Base-by-base conservation (phyloP, 2,888 invertebrate species). In the Lepas anatifera region DNA sequence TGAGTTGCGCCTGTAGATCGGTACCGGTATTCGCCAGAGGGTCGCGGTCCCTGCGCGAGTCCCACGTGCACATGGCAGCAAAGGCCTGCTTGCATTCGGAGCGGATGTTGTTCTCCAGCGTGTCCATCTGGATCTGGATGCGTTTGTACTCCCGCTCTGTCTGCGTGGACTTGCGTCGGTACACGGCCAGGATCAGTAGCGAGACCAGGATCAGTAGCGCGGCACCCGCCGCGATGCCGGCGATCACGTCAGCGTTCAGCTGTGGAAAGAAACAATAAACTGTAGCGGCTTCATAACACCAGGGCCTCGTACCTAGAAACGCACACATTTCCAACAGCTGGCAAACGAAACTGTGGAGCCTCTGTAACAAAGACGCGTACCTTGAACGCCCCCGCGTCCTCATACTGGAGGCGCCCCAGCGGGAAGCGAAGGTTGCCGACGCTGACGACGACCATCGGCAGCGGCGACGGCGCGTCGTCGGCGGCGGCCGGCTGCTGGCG, bases 101-200 rank as follows among this genome's bases (percentile, higher is more conserved):
- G 74, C 98, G 85, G 0, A 99, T 98, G 80, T 97, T 97, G 79
- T 95, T 95, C 81, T 99, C 98, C 72, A 99, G 83, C 7, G 95
- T 96, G 77, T 99, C 98, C 92, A 99, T 95, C 82, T 98, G 97
- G 76, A 97, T 93, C 82, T 98, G 97, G 78, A 99, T 96, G 74
- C 97, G 87, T 80, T 95, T 96, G 81, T 97, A 98, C 81, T 97
- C 97, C 69, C 97, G 85, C 81, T 98, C 97, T 0, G 96, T 95
- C 81, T 96, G 95, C 10, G 95, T 95, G 73, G 92, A 95, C 80
- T 95, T 92, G 68, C 95, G 85, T 75, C 95, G 85, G 78, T 95
- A 95, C 77, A 95, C 89, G 52, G 95, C 87, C 69, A 96, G 84
- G 66, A 95, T 88, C 70, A 92, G 85, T 76, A 92, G 86, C 76